Base-by-base conservation (phyloP, 2,113 vertebrate genomes). In the Leucosticte australis region DNA sequence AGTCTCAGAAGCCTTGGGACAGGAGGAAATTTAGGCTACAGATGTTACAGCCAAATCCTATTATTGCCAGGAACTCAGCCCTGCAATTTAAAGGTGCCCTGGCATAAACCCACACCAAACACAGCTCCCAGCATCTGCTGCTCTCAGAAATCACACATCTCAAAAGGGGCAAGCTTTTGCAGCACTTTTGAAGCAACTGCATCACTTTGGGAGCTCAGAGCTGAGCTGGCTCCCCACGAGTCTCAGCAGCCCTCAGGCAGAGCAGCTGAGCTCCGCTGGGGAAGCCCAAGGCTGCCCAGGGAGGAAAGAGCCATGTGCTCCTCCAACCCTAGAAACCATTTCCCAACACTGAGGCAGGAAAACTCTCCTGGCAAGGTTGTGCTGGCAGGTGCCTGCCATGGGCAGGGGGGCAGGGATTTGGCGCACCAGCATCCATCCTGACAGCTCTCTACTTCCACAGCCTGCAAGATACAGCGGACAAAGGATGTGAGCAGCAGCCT, bases 191-290 rank as follows among this genome's bases (percentile, higher is more conserved):
- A 42, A 91, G 64, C 15, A 8, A 24, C 89, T 42, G 65, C 47
- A 52, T 7, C 2, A 0, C 33, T 52, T 11, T 1, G 22, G 68
- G 56, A 90, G 49, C 80, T 67, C 83, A 21, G 63, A 3, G 1
- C 76, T 44, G 79, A 86, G 59, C 44, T n/a, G 47, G 35, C 31
- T 85, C 52, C 35, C 35, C 44, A 27, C 4, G 7, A 39, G 56
- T 35, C 56, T 39, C 30, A 46, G 21, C 4, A 7, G 11, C 6
- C 26, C 69, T 26, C 14, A 24, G 35, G 59, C 50, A 92, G n/a
- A 69, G 46, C 31, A 73, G 44, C 26, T 8, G 1, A 70, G 44
- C 57, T 68, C 35, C 0, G 0, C 4, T 0, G 0, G 35, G 21
- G 18, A 82, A 84, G 42, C 28, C 35, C 2, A 0, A 63, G 30